Conservation (phyloP, 2,797 vertebrate species). For the Anniella stebbinsi region DNA sequence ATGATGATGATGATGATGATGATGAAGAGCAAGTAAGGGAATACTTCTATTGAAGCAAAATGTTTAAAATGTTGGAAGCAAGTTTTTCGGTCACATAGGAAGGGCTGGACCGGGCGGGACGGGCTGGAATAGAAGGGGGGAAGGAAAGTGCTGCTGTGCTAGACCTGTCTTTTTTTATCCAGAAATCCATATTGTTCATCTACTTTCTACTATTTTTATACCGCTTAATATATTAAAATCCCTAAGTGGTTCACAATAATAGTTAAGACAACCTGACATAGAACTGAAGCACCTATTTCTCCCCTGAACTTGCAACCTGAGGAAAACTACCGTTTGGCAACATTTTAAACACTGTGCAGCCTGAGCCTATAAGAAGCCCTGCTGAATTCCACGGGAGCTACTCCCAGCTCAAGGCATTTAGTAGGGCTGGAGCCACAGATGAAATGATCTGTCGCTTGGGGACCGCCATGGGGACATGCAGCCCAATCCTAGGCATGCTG, state of each 20-base stretch:
- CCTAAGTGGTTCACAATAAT: not conserved
- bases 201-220: not conserved
- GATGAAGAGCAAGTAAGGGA: not conserved
- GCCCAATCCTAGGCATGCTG: not conserved
- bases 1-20: not conserved
- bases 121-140: not conserved
- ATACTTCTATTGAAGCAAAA: not conserved
- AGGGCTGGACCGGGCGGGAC: too few relatives aligned
- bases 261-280: not conserved
- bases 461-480: not conserved
- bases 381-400: not conserved
- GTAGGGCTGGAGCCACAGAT: not conserved
- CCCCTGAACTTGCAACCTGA: not conserved
- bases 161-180: not conserved
- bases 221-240: too few relatives aligned
- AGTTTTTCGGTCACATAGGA: not conserved
- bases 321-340: not conserved
- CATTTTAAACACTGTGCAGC: not conserved
- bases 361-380: not conserved
- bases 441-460: not conserved
- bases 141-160: not conserved
- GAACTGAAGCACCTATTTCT: not conserved
- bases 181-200: not conserved
- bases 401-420: not conserved
- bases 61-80: not conserved